Evolutionary conservation across 2,797 vertebrate genomes (phyloP), one percentile per base, ranked within the genome.

Genomic region (Neosalanx taihuensis): DNA sequence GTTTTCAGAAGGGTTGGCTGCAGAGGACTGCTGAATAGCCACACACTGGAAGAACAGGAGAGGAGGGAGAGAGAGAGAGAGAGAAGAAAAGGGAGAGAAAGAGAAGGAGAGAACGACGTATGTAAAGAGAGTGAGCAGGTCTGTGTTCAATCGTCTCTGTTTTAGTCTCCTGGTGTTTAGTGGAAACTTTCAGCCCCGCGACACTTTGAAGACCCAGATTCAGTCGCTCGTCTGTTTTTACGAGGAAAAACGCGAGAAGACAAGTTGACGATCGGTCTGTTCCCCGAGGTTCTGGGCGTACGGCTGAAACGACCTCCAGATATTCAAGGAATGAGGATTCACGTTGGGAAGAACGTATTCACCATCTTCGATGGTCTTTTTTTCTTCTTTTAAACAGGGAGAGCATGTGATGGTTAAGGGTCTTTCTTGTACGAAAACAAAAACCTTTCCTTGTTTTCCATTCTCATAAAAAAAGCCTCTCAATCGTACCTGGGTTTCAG

Each of bases 261-360:
- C 13, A 18, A 53, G 51, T 15, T 18, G 51, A n/a, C 17, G 0
- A 53, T 7, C 2, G 3, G 2, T 2, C 51, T 86, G 87, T 88
- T 87, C 71, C 85, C 68, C 0, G 72, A 31, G 84, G 67, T 81
- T 78, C 74, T 58, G 68, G 76, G 80, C 69, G 41, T 67, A 13
- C 57, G n/a, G 73, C 70, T 72, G 13, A 63, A 63, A 20, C 33
- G 66, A 76, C 84, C 72, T 76, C 70, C 73, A 64, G 31, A 66
- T 53, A 59, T 64, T 63, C 49, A 71, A 72, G 74, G n/a, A 67
- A 74, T 81, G 15, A 51, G 57, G 69, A 69, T 74, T 73, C 18
- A 17, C 68, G 65, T 60, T 60, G 58, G 20, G 31, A 31, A 76
- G 59, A 15, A 63, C 67, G 3, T 33, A 67, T 60, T 67, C 59